Percentiles rank a stretch among this genome's conserved stretches.
Conservation (phyloP, 2,113 vertebrate species). For the Python bivittatus region DNA sequence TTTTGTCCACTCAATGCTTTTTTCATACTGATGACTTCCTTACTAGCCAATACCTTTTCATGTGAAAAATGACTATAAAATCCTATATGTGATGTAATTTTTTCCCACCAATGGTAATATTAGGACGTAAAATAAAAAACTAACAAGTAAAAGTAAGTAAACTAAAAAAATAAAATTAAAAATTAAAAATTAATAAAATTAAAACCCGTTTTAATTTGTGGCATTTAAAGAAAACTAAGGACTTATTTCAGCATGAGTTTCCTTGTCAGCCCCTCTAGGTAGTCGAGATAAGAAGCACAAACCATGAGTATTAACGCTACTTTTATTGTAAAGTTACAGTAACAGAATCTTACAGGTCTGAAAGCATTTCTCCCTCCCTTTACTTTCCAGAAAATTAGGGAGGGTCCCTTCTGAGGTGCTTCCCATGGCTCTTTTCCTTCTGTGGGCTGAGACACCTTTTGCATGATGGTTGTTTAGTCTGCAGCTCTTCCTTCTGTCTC, state of each 20-base stretch:
- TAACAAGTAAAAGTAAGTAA: background rate
- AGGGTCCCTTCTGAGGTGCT: background rate
- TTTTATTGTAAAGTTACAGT: background rate
- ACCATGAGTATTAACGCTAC: background rate
- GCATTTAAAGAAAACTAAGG: background rate
- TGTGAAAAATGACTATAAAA: background rate
- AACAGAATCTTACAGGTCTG: background rate
- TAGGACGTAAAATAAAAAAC: background rate
- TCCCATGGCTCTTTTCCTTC: background rate
- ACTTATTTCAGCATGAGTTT: background rate
- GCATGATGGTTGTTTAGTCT: background rate
- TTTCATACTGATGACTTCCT: slow-evolving; percentile 15
- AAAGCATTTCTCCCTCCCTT: background rate
- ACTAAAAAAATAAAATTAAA: background rate
- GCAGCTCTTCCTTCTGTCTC: background rate
- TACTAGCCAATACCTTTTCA: background rate
- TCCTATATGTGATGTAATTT: background rate
- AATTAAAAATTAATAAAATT: background rate
- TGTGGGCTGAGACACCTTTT: background rate
- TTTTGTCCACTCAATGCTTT: background rate
- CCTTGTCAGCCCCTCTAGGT: background rate
- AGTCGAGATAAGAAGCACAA: background rate
- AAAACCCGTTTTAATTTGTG: background rate
- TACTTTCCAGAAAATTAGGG: background rate
- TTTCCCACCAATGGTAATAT: background rate